Base-by-base conservation (phyloP, 2,797 vertebrate species). In the Antrozous pallidus region DNA sequence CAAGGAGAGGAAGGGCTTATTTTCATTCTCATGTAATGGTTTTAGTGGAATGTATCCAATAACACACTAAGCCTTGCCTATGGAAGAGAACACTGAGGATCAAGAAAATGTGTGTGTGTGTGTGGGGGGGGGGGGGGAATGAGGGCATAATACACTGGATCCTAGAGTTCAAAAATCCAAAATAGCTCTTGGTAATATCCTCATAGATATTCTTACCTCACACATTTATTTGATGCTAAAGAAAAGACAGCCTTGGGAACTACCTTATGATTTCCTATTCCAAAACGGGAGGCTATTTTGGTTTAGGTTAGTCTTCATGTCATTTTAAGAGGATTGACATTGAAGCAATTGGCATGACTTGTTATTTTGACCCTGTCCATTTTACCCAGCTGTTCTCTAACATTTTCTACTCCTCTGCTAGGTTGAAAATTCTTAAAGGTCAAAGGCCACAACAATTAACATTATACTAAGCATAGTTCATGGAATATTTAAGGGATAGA, bases 271-370 rank as follows among this genome's bases (percentile, higher is more conserved):
- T 69, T 74, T 85, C 31, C 70, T 45, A 12, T 67, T 47, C 38
- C 49, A 45, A 95, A 54, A 78, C 22, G 11, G 45, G 18, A 78
- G 31, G 58, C 8, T 70, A 74, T 79, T 90, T 75, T 75, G 7
- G 2, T 73, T 95, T 91, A 73, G 13, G 6, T 93, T 45, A 33
- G n/a, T 90, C 36, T n/a, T 71, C 4, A 17, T 18, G 26, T 28
- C 73, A 80, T 0, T 51, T 81, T 69, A 90, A 93, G 73, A 87
- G 42, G 28, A 75, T 88, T 71, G 88, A 67, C 38, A 45, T 24
- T 11, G 11, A 80, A 77, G 86, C 36, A 36, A 91, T 40, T 79
- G 33, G 24, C 40, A 17, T 47, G 51, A 16, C 33, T 80, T 67
- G 16, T 42, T 79, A 38, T 36, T 67, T 49, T 26, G 65, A n/a